Evolutionary conservation across 2,888 invertebrate genomes (phyloP).

Genomic region (Keiferia lycopersicella): DNA sequence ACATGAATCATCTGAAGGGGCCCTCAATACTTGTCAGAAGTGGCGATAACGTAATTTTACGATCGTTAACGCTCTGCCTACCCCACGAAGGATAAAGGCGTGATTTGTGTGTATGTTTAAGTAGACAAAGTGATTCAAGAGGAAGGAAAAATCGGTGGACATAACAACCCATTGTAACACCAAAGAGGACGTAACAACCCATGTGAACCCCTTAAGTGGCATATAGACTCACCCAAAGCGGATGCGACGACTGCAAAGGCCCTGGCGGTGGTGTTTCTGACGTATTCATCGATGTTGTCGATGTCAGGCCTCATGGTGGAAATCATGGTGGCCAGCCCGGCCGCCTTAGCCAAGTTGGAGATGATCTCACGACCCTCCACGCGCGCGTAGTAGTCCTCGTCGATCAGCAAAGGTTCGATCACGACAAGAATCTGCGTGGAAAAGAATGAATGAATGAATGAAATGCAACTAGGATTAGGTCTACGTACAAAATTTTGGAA

Average conservation of each 20-base stretch:
- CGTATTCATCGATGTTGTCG: slow-evolving; percentile 99
- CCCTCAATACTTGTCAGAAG: no score
- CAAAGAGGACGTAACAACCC: no score
- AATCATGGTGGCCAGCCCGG: slow-evolving; percentile 99
- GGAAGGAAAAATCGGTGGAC: no score
- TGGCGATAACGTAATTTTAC: no score
- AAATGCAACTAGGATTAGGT: not conserved
- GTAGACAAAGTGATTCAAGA: no score
- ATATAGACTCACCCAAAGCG: slow-evolving; percentile 86
- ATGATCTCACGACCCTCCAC: slow-evolving; percentile 99
- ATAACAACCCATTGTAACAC: no score
- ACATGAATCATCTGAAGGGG: no score
- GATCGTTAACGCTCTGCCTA: no score
- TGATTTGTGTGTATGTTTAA: not conserved
- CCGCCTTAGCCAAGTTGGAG: slow-evolving; percentile 99
- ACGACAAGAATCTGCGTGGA: slow-evolving; percentile 93
- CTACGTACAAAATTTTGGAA: no score
- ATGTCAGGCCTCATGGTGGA: slow-evolving; percentile 99
- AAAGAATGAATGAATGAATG: not conserved
- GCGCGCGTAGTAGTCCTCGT: slow-evolving; percentile 99
- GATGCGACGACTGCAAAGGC: slow-evolving; percentile 99
- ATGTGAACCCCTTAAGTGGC: no score
- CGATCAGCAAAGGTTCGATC: slow-evolving; percentile 98
- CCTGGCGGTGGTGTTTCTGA: slow-evolving; percentile 98
- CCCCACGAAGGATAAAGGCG: no score